phyloP scores from a whole-genome alignment of 2,797 vertebrate genomes.

The Fistularia commersonii region DNA sequence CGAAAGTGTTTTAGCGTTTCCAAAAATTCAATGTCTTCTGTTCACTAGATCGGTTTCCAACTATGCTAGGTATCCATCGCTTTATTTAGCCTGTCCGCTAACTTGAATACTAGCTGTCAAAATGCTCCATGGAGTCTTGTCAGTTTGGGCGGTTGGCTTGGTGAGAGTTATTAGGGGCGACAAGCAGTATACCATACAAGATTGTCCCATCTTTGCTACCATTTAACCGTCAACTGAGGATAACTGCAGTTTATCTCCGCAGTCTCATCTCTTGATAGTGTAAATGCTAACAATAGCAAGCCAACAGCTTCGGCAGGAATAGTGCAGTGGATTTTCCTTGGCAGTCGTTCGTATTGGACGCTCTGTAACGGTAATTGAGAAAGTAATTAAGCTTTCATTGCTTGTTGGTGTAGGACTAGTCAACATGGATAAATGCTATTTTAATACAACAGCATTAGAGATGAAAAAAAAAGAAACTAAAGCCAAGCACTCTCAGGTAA shows the following conservation, averaged over 20 bases:
- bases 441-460: too few relatives aligned
- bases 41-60: constrained; percentile 13
- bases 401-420: too few relatives aligned
- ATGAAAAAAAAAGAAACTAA: too few relatives aligned
- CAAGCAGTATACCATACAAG: too few relatives aligned
- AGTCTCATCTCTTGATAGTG: background rate
- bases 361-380: too few relatives aligned
- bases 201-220: too few relatives aligned
- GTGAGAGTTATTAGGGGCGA: background rate
- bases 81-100: constrained; percentile 43
- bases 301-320: constrained; percentile 5
- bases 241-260: background rate
- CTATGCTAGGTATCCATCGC: constrained; percentile 35
- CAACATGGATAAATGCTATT: too few relatives aligned
- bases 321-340: constrained; percentile 11
- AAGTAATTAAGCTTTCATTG: too few relatives aligned
- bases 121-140: constrained; percentile 18
- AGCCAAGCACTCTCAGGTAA: background rate
- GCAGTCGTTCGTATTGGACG: too few relatives aligned
- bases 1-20: background rate
- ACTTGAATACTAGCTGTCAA: constrained; percentile 52
- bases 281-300: constrained; percentile 21
- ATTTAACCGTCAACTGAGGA: too few relatives aligned
- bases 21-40: background rate
- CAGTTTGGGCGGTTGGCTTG: constrained; percentile 7